Percentiles rank a stretch among this genome's conserved stretches.
phyloP scores from a whole-genome alignment of 2,113 vertebrate species.

The Formicarius rufipectus region DNA sequence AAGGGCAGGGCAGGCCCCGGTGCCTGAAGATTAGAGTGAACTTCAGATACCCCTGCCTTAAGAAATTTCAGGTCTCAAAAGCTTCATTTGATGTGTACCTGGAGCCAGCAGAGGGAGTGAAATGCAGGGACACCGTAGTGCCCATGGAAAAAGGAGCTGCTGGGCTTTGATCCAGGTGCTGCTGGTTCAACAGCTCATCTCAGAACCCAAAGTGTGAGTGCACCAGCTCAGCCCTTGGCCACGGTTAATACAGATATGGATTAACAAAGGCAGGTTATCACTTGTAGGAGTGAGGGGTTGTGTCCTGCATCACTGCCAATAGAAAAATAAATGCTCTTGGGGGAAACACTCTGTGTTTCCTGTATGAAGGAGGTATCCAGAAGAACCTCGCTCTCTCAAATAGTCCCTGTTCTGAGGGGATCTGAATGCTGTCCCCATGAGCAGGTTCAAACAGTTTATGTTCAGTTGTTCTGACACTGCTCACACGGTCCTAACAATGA shows the following conservation, averaged over 20 bases:
- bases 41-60: neutral
- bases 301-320: neutral
- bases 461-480: neutral
- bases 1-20: neutral
- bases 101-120: conserved; percentile 54
- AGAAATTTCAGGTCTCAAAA: neutral
- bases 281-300: neutral
- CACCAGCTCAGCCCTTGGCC: neutral
- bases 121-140: neutral
- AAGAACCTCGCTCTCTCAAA: neutral
- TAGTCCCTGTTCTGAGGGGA: neutral
- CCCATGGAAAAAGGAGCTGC: neutral
- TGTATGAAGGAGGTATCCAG: neutral
- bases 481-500: neutral
- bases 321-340: neutral
- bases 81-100: neutral
- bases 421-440: neutral
- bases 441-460: neutral
- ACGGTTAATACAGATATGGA: neutral
- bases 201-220: neutral
- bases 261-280: neutral
- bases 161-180: neutral
- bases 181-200: neutral
- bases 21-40: neutral
- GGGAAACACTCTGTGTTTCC: neutral